Base-by-base conservation (phyloP, 2,797 vertebrate species). In the Oryzias sinensis region DNA sequence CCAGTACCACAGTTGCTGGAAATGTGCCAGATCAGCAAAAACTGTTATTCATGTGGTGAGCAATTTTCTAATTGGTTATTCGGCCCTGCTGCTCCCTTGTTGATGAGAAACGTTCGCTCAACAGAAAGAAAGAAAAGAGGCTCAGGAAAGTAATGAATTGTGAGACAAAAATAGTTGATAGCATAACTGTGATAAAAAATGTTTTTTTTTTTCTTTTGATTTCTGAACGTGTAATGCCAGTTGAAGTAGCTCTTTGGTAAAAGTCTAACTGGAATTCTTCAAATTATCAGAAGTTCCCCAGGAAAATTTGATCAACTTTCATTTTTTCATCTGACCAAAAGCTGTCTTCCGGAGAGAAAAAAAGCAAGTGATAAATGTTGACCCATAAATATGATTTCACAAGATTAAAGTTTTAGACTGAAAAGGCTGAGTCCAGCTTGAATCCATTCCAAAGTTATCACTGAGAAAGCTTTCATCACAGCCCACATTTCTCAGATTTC, bases 41-140 rank as follows among this genome's bases (percentile, higher is more conserved):
- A 77, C 79, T 72, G 80, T 89, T 88, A 88, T 90, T 90, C 87
- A 90, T 83, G 75, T 65, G 65, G 76, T 49, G 84, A 78, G 84
- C 86, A 84, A 89, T 90, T 89, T 88, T 85, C 87, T 88, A 90
- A 90, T 90, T 90, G 88, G 77, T 43, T 18, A 56, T 71, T 51
- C 54, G 51, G 60, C 56, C 60, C 78, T 59, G 65, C 64, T 59
- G 75, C 64, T 41, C 37, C 59, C 56, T 59, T 53, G 45, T 56
- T n/a, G 44, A 66, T 58, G 51, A 59, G 50, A 65, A 85, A 71
- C 46, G 42, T 37, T 59, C 29, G 44, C 66, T 68, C 56, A 54
- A 59, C 67, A 73, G 44, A 53, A n/a, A 49, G 24, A 60, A 41
- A 53, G 53, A 59, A 63, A 59, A 22, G 29, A 43, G 43, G 22